phyloP scores from a whole-genome alignment of 2,797 vertebrate species.

The Mus spretus region DNA sequence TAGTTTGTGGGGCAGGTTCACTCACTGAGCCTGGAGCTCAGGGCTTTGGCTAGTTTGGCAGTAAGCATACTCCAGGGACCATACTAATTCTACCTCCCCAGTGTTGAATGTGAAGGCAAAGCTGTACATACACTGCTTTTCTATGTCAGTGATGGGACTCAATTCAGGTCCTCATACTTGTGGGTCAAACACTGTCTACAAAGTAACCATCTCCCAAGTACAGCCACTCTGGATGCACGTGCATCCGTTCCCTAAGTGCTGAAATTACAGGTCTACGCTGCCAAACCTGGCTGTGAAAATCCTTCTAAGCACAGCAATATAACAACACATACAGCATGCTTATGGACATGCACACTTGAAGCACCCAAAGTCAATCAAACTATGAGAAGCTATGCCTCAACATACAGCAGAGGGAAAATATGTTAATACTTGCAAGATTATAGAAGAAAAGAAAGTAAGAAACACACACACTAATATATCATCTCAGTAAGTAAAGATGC shows the following conservation, averaged over 20 bases:
- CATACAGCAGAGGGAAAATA: background rate
- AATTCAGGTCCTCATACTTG: background rate
- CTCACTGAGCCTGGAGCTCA: background rate
- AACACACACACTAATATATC: background rate
- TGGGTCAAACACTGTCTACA: background rate
- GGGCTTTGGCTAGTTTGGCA: background rate
- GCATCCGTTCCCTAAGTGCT: background rate
- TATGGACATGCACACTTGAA: background rate
- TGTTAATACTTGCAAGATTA: conserved; percentile 12
- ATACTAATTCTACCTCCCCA: background rate
- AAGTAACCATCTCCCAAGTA: background rate
- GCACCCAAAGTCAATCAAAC: background rate
- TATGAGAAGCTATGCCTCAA: conserved; percentile 24
- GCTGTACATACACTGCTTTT: background rate
- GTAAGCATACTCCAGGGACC: background rate
- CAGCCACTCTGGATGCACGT: background rate
- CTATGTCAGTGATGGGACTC: background rate
- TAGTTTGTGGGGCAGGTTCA: background rate
- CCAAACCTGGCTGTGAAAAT: background rate
- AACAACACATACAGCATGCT: background rate
- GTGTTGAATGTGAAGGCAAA: background rate
- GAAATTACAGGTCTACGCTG: background rate
- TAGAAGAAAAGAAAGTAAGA: background rate
- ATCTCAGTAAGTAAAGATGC: conserved; percentile 29
- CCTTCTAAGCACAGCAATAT: conserved; percentile 1